These are phyloP conservation scores for Triops cancriformis DNA, from an alignment of 1,140 invertebrate genomes.

Conservation along the genomic window DNA sequence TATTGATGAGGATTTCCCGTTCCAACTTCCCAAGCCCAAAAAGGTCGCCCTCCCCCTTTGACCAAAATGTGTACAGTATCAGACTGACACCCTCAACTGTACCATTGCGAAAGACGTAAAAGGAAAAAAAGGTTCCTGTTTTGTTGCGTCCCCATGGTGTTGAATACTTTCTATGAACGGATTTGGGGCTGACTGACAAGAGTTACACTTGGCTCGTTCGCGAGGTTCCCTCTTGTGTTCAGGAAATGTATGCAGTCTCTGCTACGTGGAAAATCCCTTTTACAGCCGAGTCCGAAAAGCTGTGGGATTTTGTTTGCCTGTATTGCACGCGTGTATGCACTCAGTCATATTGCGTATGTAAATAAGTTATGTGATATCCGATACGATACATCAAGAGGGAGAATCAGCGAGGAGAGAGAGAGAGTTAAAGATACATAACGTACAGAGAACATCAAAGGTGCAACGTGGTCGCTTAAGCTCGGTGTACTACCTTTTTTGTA, in stretches of 20 bases:
- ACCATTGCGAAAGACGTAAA: not conserved
- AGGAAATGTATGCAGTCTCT: not conserved
- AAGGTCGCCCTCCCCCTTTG: not conserved
- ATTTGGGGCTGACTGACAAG: not conserved
- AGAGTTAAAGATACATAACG: no score
- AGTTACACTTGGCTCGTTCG: not conserved
- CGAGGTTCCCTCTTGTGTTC: not conserved
- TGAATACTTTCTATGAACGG: constrained; percentile 4
- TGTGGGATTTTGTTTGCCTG: not conserved
- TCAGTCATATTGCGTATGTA: constrained; percentile 9
- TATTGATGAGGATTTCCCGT: not conserved
- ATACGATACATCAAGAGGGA: not conserved
- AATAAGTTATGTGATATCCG: constrained; percentile 3
- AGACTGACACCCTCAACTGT: not conserved
- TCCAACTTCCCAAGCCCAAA: not conserved
- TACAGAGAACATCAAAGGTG: not conserved
- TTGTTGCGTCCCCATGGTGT: not conserved
- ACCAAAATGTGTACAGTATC: not conserved
- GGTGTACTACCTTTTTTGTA: not conserved
- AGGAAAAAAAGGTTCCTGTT: not conserved
- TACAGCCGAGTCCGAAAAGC: not conserved
- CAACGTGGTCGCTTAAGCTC: not conserved
- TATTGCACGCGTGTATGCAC: not conserved
- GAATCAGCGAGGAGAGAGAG: not conserved
- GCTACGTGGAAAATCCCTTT: not conserved